Evolutionary conservation across 2,888 invertebrate genomes (phyloP).

Genomic region (Hymenopus coronatus): DNA sequence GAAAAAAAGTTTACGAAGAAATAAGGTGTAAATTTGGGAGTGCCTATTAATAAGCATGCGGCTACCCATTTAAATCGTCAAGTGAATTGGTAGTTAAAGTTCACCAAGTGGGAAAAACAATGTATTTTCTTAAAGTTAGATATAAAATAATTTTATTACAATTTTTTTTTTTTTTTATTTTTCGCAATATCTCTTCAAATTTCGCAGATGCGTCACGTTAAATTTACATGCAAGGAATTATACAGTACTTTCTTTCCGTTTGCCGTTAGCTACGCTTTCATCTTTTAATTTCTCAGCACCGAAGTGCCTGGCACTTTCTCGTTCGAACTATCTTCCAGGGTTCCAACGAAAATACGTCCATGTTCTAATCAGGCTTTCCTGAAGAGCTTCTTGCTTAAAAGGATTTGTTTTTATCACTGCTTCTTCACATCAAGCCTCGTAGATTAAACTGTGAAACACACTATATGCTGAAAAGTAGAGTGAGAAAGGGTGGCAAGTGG

Average conservation of each 20-base stretch:
- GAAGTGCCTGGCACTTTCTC: not conserved
- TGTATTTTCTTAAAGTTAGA: no score
- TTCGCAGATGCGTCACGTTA: no score
- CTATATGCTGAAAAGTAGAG: not conserved
- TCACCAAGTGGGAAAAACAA: no score
- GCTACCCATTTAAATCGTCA: no score
- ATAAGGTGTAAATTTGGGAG: no score
- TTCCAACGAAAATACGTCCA: not conserved
- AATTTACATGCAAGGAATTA: not conserved
- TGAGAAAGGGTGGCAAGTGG: no score
- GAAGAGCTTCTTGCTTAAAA: not conserved
- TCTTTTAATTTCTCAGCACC: not conserved
- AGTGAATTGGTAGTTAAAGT: no score
- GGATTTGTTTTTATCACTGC: not conserved
- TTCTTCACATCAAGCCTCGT: not conserved
- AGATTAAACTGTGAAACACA: not conserved
- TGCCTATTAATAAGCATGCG: no score
- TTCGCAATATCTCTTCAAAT: no score
- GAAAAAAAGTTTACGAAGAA: no score
- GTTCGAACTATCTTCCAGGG: not conserved
- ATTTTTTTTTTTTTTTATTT: no score
- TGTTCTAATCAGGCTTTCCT: not conserved
- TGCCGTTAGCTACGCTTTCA: not conserved
- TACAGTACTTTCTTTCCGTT: not conserved
- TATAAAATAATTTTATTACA: no score